Evolutionary conservation across 2,113 vertebrate species (phyloP), one percentile per base, ranked within the genome.

Genomic region (Ploceus nigricollis): DNA sequence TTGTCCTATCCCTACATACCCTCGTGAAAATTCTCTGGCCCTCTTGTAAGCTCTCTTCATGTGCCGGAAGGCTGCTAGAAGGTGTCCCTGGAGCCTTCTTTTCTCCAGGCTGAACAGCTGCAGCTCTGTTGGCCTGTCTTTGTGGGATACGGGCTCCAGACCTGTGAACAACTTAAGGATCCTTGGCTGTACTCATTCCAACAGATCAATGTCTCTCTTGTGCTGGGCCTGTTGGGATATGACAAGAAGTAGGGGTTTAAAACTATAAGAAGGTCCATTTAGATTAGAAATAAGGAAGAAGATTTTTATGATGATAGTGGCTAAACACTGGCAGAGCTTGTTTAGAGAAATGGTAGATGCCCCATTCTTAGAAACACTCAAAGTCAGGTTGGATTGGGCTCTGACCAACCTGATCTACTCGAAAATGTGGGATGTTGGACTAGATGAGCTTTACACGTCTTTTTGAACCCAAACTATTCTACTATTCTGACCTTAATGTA

Each of bases 141-240:
- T 35, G 22, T 8, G 9, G n/a, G 6, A 25, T 2, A 27, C 20
- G 16, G 13, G 20, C 16, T 64, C 12, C 18, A 64, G 10, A 27
- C 23, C 28, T 23, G 9, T 15, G 24, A 78, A 63, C 11, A n/a
- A 28, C 14, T 10, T 17, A 28, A 17, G n/a, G 21, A 54, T 13
- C 17, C 40, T 71, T 11, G 30, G 4, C 35, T 40, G 24, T 25
- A 25, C 30, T 42, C 16, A 63, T 56, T 54, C 17, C 11, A 42
- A 27, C 20, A 35, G 16, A 13, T 22, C 20, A n/a, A 1, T 0
- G 0, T 21, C 57, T 71, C 30, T 54, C 40, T 54, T 28, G 9
- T 48, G 24, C 24, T 63, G 40, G 39, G 10, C 30, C 47, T 40
- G 13, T 25, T 47, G 20, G 20, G 16, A 30, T 11, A 47, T 16